Conservation (phyloP, 2,797 vertebrate genomes). For the Pogoniulus pusillus region DNA sequence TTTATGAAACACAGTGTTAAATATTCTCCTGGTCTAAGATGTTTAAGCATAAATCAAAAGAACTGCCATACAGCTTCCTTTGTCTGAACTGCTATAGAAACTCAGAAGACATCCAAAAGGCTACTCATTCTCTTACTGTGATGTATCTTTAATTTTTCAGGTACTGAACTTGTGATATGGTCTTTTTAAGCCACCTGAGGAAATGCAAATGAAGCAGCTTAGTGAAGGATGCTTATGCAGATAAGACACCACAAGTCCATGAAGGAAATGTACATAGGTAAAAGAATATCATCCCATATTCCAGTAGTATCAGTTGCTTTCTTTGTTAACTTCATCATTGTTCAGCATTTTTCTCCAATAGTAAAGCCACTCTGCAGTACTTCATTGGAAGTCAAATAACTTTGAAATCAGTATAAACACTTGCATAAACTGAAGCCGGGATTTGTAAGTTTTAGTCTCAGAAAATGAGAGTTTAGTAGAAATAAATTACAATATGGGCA, state of each 20-base stretch:
- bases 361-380: neutral
- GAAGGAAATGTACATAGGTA: neutral
- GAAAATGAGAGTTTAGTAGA: neutral
- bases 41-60: neutral
- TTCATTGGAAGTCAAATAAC: neutral
- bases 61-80: neutral
- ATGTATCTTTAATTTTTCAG: neutral
- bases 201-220: neutral
- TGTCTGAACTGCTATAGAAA: neutral
- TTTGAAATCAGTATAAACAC: neutral
- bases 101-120: neutral
- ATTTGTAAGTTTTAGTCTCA: neutral
- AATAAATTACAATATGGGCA: neutral
- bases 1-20: neutral
- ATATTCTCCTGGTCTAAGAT: neutral
- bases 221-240: neutral
- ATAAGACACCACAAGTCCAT: neutral
- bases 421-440: neutral
- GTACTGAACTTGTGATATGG: neutral
- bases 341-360: neutral
- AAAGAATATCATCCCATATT: neutral
- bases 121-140: neutral
- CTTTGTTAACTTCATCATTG: neutral
- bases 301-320: rapidly evolving
- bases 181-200: neutral